Conservation (phyloP, 2,888 invertebrate genomes). For the Drosophila helvetica region DNA sequence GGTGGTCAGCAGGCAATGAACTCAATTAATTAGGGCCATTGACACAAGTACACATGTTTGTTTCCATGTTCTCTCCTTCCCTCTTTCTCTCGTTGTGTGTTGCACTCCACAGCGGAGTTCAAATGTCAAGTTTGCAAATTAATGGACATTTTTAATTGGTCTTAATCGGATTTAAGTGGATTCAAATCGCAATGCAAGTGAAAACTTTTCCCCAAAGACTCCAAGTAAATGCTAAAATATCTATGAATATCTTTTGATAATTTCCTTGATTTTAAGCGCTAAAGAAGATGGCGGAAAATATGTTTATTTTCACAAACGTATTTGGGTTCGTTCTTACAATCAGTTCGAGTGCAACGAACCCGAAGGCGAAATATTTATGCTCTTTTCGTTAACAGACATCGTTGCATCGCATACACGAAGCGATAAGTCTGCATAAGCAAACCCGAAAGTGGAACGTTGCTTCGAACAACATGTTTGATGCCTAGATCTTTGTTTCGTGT, state of each 20-base stretch:
- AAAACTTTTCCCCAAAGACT: neutral
- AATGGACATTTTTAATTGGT: conserved; percentile 16
- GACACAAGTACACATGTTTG: conserved; percentile 45
- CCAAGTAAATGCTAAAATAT: neutral
- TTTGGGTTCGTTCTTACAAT: no score
- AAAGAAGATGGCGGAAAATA: no score
- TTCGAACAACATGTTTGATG: no score
- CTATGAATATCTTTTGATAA: neutral
- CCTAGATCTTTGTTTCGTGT: no score
- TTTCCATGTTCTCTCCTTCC: neutral
- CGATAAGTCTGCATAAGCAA: no score
- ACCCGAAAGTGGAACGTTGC: no score
- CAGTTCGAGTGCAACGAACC: no score
- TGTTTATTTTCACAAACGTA: no score
- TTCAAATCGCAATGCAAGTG: neutral
- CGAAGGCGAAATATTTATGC: no score
- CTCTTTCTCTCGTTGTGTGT: neutral
- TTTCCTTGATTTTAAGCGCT: neutral
- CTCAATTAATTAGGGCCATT: conserved; percentile 70
- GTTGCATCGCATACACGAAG: no score
- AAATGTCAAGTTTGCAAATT: conserved; percentile 56
- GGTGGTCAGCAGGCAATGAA: conserved; percentile 63
- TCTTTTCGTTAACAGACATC: no score
- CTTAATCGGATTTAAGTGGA: neutral
- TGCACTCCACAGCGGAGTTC: conserved; percentile 27